A percentile compares a stretch with the other conserved stretches of the same genome.
Evolutionary conservation across 2,113 vertebrate species (phyloP).

Genomic region (Poeciliopsis turrubarensis): DNA sequence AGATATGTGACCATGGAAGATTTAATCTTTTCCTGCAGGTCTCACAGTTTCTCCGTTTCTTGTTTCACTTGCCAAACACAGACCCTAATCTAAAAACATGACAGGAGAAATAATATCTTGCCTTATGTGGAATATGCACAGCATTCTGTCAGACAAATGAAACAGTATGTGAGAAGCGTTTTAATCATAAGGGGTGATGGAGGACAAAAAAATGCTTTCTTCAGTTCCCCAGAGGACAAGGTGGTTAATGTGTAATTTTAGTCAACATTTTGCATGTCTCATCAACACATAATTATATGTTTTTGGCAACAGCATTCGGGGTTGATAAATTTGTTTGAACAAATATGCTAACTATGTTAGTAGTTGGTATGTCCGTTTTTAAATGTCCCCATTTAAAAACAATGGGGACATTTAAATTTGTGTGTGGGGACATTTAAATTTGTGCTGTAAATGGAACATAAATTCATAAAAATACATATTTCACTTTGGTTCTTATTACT

Average conservation of each 20-base stretch:
- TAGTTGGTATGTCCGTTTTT: too few species aligned
- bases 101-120: constrained; percentile 72
- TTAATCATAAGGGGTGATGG: constrained; percentile 66
- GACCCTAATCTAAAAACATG: constrained; percentile 68
- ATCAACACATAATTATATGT: neutral
- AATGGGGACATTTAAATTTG: too few species aligned
- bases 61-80: constrained; percentile 42
- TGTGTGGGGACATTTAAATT: too few species aligned
- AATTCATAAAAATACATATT: neutral
- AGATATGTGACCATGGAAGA: constrained; percentile 49
- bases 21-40: constrained; percentile 18
- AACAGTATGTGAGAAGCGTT: constrained; percentile 65
- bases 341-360: neutral
- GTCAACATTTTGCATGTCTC: neutral
- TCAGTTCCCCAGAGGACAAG: neutral
- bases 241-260: neutral
- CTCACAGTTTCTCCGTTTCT: constrained; percentile 14
- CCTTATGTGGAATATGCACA: constrained; percentile 71
- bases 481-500: too few species aligned
- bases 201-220: neutral
- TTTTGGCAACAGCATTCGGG: neutral
- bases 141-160: constrained; percentile 70
- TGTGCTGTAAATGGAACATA: neutral
- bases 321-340: neutral
- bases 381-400: too few species aligned